A percentile compares a stretch with the other conserved stretches of the same genome.
Evolutionary conservation across 2,113 vertebrate species (phyloP).

Genomic region (Syrrhaptes paradoxus): DNA sequence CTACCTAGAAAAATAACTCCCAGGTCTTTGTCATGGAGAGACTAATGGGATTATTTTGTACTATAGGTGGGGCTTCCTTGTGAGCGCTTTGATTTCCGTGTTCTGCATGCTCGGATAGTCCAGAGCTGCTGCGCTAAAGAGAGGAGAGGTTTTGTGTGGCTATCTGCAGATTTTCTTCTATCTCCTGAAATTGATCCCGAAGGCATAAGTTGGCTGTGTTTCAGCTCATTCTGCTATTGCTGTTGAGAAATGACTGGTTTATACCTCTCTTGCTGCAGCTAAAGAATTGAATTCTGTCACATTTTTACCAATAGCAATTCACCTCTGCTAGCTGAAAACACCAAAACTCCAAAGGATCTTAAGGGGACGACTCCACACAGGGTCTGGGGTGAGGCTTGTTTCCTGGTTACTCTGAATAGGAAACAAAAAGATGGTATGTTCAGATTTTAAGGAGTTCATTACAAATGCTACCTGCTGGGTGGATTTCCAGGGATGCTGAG

Average conservation of each 20-base stretch:
- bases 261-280: neutral
- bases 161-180: neutral
- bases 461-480: neutral
- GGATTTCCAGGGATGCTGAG: neutral
- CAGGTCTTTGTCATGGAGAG: neutral
- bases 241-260: neutral
- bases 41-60: constrained; percentile 20
- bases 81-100: neutral
- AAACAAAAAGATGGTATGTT: neutral
- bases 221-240: neutral
- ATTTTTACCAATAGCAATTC: neutral
- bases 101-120: neutral
- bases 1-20: neutral
- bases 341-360: neutral
- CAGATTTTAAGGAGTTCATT: neutral
- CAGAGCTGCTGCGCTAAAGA: neutral
- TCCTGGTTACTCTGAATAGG: neutral
- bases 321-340: neutral
- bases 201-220: neutral
- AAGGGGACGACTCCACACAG: rapidly evolving
- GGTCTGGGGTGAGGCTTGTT: neutral
- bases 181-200: neutral
- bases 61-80: constrained; percentile 47
- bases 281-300: neutral
- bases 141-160: neutral